Conservation (phyloP, 2,888 invertebrate genomes). For the Abrostola tripartita region DNA sequence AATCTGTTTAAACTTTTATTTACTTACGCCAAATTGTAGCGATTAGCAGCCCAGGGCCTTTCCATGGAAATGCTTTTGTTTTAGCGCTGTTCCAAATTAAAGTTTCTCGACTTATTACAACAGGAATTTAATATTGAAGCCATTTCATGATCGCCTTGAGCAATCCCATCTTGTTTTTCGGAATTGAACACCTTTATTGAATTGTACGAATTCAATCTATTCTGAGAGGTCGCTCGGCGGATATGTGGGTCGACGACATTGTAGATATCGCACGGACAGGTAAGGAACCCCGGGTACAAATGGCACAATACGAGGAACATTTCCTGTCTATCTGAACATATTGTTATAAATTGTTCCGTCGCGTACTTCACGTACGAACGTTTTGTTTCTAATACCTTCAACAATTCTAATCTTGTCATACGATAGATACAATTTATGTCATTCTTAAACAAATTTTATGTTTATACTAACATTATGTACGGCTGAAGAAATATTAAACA, state of each 20-base stretch:
- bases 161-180: conserved; percentile 40
- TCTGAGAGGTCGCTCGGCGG: conserved; percentile 50
- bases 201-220: conserved; percentile 58
- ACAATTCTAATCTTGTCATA: conserved; percentile 7
- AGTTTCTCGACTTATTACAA: conserved; percentile 56
- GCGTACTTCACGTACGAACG: conserved; percentile 20
- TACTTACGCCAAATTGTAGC: conserved; percentile 80
- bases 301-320: conserved; percentile 42
- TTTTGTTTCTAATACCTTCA: conserved; percentile 20
- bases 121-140: conserved; percentile 45
- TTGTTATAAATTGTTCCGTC: conserved; percentile 34
- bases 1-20: conserved; percentile 87
- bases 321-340: conserved; percentile 41
- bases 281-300: conserved; percentile 47
- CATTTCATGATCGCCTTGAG: conserved; percentile 42
- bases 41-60: conserved; percentile 75
- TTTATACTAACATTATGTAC: not conserved
- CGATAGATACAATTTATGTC: conserved; percentile 6
- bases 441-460: conserved; percentile 1
- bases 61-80: conserved; percentile 66
- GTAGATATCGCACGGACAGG: conserved; percentile 55
- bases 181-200: conserved; percentile 60
- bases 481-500: conserved; percentile 8
- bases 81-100: conserved; percentile 63
- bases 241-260: conserved; percentile 55